A percentile compares a stretch with the other conserved stretches of the same genome.
Evolutionary conservation across 2,113 vertebrate genomes (phyloP).

Genomic region (Neomonachus schauinslandi): DNA sequence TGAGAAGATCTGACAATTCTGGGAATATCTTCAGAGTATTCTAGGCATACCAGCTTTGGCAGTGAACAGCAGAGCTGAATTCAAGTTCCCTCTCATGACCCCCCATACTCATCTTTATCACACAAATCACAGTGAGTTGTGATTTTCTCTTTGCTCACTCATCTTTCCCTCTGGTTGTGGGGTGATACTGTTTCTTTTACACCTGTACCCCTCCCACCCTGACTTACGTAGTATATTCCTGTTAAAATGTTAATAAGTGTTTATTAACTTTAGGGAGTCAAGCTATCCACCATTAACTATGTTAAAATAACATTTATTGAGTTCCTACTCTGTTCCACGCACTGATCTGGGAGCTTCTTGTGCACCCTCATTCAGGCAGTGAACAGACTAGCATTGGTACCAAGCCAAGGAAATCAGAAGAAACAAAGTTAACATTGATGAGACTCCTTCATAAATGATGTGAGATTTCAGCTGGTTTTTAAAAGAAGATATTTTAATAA

Average conservation of each 20-base stretch:
- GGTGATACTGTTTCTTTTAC: not conserved
- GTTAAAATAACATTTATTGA: not conserved
- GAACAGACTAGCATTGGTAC: not conserved
- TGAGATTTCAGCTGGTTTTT: not conserved
- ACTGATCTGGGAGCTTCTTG: not conserved
- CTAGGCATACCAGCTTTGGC: not conserved
- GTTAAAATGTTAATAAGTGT: not conserved
- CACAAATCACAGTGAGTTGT: no score
- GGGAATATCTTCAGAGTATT: not conserved
- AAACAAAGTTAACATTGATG: not conserved
- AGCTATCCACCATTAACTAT: not conserved
- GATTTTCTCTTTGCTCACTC: not conserved
- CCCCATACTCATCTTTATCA: not conserved
- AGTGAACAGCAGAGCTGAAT: not conserved
- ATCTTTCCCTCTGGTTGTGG: not conserved
- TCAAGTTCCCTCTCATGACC: not conserved
- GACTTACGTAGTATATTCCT: not conserved
- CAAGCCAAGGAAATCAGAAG: not conserved
- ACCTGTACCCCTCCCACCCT: not conserved
- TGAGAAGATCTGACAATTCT: not conserved
- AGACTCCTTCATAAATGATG: not conserved
- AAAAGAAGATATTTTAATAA: slow-evolving; percentile 21
- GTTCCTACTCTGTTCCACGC: not conserved
- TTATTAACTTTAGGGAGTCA: not conserved
- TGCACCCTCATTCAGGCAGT: not conserved